Base-by-base conservation (phyloP, 2,797 vertebrate genomes). In the Rhynchonycteris naso region DNA sequence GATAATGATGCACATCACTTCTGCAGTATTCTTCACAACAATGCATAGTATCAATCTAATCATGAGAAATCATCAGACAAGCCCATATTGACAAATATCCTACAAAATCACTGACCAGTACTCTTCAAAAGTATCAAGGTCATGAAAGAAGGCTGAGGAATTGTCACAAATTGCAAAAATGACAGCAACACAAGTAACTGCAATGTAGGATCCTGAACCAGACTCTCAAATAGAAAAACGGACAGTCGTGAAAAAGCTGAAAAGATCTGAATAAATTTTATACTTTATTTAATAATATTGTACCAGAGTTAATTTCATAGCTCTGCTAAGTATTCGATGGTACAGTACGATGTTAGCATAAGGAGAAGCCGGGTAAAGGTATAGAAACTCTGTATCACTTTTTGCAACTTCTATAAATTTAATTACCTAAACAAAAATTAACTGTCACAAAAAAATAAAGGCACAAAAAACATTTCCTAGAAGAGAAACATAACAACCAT, bases 381-480 rank as follows among this genome's bases (percentile, higher is more conserved):
- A 47, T 3, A 82, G 52, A 59, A 76, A 81, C 13, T 86, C 43
- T 43, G 78, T n/a, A 56, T 4, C 10, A 63, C 43, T 78, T 87
- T 87, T 78, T 54, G 19, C 1, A 66, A 86, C 61, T 90, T 86
- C 75, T 86, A 4, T 54, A 83, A 74, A 71, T 68, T 28, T 76
- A 86, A 89, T 76, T 56, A 78, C 13, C 54, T 87, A 58, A 74
- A 92, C 14, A 47, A 88, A 88, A 88, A 86, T 35, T 63, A 68
- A 78, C 72, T 81, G 43, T 76, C 50, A 13, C 68, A 82, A 87
- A 79, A 81, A 66, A 71, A 5, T 76, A 74, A 86, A 87, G 50
- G 74, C 63, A 90, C 19, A n/a, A 90, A 90, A 83, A 22, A 76
- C 12, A 79, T 78, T 90, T 75, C 61, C 78, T 72, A 91, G 72